Conservation (phyloP, 2,888 invertebrate species). For the Cryptophagus acutangulus region DNA sequence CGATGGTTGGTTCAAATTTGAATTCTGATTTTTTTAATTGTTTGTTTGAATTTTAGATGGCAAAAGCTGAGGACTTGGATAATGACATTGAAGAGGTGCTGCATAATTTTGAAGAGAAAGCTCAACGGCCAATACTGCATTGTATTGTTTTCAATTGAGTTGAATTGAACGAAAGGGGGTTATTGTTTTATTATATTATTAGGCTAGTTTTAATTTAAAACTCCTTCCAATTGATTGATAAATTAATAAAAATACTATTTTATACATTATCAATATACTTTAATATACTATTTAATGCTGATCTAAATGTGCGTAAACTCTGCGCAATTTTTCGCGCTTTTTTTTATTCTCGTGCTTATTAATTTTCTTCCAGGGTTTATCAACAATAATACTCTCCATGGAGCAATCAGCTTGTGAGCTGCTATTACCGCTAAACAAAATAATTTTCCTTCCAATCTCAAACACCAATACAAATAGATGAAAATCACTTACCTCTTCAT, state of each 20-base stretch:
- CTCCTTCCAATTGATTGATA: constrained; percentile 4
- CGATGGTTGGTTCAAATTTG: constrained; percentile 54
- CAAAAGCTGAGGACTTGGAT: constrained; percentile 87
- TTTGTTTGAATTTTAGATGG: constrained; percentile 57
- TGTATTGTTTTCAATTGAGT: constrained; percentile 89
- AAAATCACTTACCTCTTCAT: too few species aligned
- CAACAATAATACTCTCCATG: too few species aligned
- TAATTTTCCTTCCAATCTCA: too few species aligned
- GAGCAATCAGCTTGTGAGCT: too few species aligned
- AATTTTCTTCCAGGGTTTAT: constrained; percentile 73
- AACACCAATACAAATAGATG: too few species aligned
- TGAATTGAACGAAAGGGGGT: constrained; percentile 6
- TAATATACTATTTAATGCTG: constrained; percentile 54
- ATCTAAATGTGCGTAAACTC: constrained; percentile 80
- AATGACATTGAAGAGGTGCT: constrained; percentile 96
- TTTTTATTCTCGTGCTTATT: constrained; percentile 85
- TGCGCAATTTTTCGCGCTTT: constrained; percentile 86
- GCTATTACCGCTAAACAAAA: too few species aligned
- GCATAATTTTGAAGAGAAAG: constrained; percentile 88
- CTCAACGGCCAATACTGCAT: constrained; percentile 81
- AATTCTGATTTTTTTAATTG: too few species aligned
- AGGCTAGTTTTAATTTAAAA: too few species aligned
- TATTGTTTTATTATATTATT: background rate
- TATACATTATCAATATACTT: background rate
- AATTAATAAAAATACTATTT: background rate